Evolutionary conservation across 1,140 invertebrate species (phyloP).

Genomic region (Globodera rostochiensis): DNA sequence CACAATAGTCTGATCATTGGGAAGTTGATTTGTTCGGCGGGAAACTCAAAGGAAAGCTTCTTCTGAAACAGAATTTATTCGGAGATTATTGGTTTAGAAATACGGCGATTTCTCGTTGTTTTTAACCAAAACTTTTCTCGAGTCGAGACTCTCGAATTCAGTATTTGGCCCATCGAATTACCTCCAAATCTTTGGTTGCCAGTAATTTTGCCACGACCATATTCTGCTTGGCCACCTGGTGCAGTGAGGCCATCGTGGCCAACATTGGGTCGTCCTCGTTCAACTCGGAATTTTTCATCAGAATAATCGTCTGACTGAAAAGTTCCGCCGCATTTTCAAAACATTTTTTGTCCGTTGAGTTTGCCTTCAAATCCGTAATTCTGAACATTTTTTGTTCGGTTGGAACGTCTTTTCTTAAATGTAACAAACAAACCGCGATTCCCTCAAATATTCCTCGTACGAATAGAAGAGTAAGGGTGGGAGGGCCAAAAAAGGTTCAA

Average conservation of each 20-base stretch:
- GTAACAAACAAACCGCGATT: neutral
- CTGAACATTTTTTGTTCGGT: neutral
- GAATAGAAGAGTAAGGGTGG: constrained; percentile 8
- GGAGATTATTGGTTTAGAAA: neutral
- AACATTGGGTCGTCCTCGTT: neutral
- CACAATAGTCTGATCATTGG: constrained; percentile 30
- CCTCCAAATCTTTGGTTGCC: constrained; percentile 5
- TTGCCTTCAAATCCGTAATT: constrained; percentile 1
- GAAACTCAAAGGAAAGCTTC: constrained; percentile 30
- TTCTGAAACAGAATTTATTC: constrained; percentile 33
- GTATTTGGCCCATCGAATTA: neutral
- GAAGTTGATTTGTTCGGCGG: constrained; percentile 6
- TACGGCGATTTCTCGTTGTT: neutral
- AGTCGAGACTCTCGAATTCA: too few species aligned
- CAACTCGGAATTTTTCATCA: constrained; percentile 9
- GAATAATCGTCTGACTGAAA: neutral
- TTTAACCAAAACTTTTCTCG: too few species aligned
- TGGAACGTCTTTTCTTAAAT: neutral
- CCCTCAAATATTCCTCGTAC: constrained; percentile 31
- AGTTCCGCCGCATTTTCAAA: constrained; percentile 17
- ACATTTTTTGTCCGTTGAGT: neutral
- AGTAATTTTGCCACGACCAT: constrained; percentile 17
- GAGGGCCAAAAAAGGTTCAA: constrained; percentile 11
- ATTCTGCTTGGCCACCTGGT: constrained; percentile 17
- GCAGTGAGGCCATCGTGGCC: neutral